Percentiles rank a stretch among this genome's conserved stretches.
phyloP scores from a whole-genome alignment of 2,797 vertebrate species.

The Lepidocolaptes lacrymiger region DNA sequence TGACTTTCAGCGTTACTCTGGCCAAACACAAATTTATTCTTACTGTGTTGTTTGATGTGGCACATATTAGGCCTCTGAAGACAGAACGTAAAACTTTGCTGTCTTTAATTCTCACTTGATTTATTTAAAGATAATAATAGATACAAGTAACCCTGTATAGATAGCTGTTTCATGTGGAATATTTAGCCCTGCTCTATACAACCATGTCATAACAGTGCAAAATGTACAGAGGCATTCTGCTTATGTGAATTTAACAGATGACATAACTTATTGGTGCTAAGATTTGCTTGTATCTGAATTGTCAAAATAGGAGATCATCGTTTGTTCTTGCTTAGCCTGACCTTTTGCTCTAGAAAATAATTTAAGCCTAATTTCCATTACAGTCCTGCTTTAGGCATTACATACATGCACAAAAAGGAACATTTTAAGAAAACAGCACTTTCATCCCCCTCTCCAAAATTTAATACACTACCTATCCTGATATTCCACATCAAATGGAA shows the following conservation, averaged over 20 bases:
- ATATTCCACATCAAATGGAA: neutral
- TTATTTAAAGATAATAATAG: constrained; percentile 49
- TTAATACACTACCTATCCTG: neutral
- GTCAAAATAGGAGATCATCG: constrained; percentile 50
- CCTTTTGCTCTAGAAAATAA: constrained; percentile 39
- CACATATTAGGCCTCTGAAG: constrained; percentile 3
- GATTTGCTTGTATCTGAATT: constrained; percentile 40
- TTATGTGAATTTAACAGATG: constrained; percentile 48
- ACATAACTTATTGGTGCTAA: constrained; percentile 45
- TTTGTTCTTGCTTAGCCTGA: constrained; percentile 24
- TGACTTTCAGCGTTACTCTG: constrained; percentile 9
- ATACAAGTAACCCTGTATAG: neutral
- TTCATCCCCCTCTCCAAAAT: neutral
- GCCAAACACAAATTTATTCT: constrained; percentile 20
- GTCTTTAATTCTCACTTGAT: neutral
- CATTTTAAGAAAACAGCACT: neutral
- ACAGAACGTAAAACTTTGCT: neutral
- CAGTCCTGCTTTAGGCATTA: neutral
- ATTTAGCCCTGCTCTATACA: neutral
- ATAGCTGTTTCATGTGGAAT: neutral
- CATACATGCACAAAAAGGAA: neutral
- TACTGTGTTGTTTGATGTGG: neutral
- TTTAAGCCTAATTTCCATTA: constrained; percentile 39
- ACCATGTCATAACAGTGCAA: constrained; percentile 31
- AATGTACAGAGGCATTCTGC: constrained; percentile 15